Percentiles rank a stretch among this genome's conserved stretches.
Evolutionary conservation across 1,140 invertebrate genomes (phyloP).

Genomic region (Ceratina calcarata): DNA sequence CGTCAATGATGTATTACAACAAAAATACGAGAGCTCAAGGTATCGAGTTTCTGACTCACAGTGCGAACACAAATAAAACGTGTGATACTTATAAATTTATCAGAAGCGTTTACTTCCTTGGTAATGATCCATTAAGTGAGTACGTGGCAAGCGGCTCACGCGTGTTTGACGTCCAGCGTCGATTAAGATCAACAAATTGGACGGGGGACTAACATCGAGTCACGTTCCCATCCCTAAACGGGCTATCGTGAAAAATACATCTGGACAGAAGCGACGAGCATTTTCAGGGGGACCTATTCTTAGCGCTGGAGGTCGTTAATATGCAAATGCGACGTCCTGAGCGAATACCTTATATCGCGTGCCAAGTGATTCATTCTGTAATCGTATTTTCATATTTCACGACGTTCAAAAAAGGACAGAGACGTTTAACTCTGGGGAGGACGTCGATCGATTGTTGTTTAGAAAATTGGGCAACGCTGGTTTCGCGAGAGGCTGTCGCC

Average conservation of each 20-base stretch:
- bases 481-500: background rate
- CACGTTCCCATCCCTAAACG: background rate
- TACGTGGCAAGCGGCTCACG: too few species aligned
- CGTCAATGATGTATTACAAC: background rate
- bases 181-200: background rate
- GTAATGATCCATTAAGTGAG: background rate
- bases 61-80: background rate
- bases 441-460: too few species aligned
- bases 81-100: background rate
- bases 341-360: slow-evolving; percentile 52
- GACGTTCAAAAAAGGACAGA: slow-evolving; percentile 5
- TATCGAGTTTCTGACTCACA: background rate
- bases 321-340: slow-evolving; percentile 55
- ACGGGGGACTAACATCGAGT: background rate
- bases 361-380: slow-evolving; percentile 54
- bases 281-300: slow-evolving; percentile 48
- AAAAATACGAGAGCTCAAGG: background rate
- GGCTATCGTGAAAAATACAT: background rate
- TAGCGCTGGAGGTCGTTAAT: slow-evolving; percentile 53
- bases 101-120: background rate
- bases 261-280: background rate
- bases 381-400: slow-evolving; percentile 23
- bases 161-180: background rate
- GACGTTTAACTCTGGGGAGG: too few species aligned
- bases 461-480: slow-evolving; percentile 2